Evolutionary conservation across 2,888 invertebrate species (phyloP), one percentile per base, ranked within the genome.

Genomic region (Noctua pronuba): DNA sequence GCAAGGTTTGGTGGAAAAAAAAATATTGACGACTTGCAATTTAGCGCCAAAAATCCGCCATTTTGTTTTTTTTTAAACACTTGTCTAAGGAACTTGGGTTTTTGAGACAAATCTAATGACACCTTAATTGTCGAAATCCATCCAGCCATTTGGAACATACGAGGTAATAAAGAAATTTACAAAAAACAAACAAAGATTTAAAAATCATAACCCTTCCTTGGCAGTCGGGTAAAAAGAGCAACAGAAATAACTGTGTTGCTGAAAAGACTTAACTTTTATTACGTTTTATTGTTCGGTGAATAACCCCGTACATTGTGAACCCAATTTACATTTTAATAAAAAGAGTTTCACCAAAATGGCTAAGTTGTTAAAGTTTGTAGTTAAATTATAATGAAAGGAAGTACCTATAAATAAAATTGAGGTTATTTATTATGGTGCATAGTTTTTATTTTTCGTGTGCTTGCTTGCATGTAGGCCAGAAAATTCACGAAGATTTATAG

Each of bases 241-340:
- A 38, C 46, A 52, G 41, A 55, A 8, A 38, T 67, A 64, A 28
- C 46, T 65, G 16, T 35, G 38, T 62, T 13, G 35, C 44, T 55
- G 24, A 70, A 75, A 70, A 64, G 11, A 18, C 44, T 58, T 41
- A 21, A 65, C 2, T 44, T 52, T 16, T 62, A 44, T 24, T 3
- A 69, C n/a, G 35, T 76, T 82, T 73, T 72, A 86, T 77, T 58
- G 46, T 24, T 44, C 65, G 75, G 73, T 62, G 49, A 86, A 86
- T 28, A 69, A 86, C 58, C 78, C 38, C 21, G 49, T 74, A 86
- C 78, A 68, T 24, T 83, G 84, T 77, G 44, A 60, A 49, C 69
- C 49, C 52, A 73, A 84, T 86, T 86, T 86, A 65, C 86, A 86
- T 86, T 86, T 86, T 86, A 79, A 75, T 77, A 86, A 79, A 62